Base-by-base conservation (phyloP, 35 echinoderm and acorn worm species). In the Anneissia japonica region DNA sequence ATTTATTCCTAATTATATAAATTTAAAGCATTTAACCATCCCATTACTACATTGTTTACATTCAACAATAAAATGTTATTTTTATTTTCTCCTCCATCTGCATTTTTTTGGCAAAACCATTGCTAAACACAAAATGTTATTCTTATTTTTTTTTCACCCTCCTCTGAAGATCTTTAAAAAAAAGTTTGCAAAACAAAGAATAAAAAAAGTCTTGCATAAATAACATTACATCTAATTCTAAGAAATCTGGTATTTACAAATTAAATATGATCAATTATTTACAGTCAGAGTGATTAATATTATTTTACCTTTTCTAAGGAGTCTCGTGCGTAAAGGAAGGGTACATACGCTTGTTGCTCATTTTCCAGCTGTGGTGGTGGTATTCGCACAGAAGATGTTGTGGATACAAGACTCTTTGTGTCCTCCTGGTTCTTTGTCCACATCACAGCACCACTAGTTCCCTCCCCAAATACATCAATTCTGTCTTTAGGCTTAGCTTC, bases 291-390 rank as follows among this genome's bases (percentile, higher is more conserved):
- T 32, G 6, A 77, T 32, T 12, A 77, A 13, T 35, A 77, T 35
- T 33, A 77, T 35, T 10, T 81, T 40, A 81, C 79, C 79, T 88
- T 98, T 13, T 84, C 84, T 23, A 98, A 77, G 45, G 88, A 94
- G 77, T 98, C 91, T 73, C 95, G 74, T 1, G 95, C 95, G 39
- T 90, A 91, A 34, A 93, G 37, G 30, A 86, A 98, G 41, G 95
- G 95, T 36, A 98, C 92, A 77, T 94, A 98, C 14, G 95, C 95
- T 46, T 98, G 91, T 46, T 93, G 91, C 77, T 93, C 85, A 16
- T 93, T 83, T 36, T 93, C 95, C 12, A 89, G 37, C 72, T 91
- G 88, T 34, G 95, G 95, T 29, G 86, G 88, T 43, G 79, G 74
- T 80, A 98, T 38, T 34, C 55, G 88, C 28, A 80, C 46, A 2